A percentile compares a stretch with the other conserved stretches of the same genome.
phyloP scores from a whole-genome alignment of 2,888 invertebrate species.

The Elysia crispata region DNA sequence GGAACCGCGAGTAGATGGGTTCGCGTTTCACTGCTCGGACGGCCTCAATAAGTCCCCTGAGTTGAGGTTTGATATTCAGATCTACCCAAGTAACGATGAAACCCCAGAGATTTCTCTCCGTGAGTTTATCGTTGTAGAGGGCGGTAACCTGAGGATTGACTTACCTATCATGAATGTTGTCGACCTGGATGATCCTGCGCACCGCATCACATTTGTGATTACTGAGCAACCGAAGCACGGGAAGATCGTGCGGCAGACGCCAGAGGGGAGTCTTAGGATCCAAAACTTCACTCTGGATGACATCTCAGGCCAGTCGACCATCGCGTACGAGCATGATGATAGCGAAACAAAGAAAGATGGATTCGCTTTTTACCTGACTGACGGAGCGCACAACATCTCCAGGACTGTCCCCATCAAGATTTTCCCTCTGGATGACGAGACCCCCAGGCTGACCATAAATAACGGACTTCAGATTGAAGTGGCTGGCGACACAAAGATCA shows the following conservation, averaged over 20 bases:
- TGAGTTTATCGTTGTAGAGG: conserved; percentile 77
- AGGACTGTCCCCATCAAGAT: conserved; percentile 73
- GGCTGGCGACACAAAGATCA: conserved; percentile 69
- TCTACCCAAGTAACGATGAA: conserved; percentile 76
- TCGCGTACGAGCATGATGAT: conserved; percentile 77
- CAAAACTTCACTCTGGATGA: conserved; percentile 72
- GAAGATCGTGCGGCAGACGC: conserved; percentile 71
- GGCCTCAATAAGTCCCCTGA: conserved; percentile 73
- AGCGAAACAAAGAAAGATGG: conserved; percentile 74
- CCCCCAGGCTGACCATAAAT: conserved; percentile 75
- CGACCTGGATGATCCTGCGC: conserved; percentile 74
- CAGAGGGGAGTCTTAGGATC: conserved; percentile 68
- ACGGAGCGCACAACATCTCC: conserved; percentile 73
- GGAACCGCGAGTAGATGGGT: conserved; percentile 73
- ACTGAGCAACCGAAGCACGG: conserved; percentile 71
- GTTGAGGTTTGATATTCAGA: conserved; percentile 65
- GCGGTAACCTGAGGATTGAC: conserved; percentile 75
- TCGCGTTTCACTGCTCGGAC: conserved; percentile 75
- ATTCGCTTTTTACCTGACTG: conserved; percentile 73
- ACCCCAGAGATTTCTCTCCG: conserved; percentile 72
- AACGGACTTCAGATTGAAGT: conserved; percentile 74
- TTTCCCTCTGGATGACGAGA: conserved; percentile 77
- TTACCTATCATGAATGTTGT: conserved; percentile 74
- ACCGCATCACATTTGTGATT: conserved; percentile 71
- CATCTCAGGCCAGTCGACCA: conserved; percentile 69